Conservation (phyloP, 2,888 invertebrate genomes). For the Leistus spinibarbis region DNA sequence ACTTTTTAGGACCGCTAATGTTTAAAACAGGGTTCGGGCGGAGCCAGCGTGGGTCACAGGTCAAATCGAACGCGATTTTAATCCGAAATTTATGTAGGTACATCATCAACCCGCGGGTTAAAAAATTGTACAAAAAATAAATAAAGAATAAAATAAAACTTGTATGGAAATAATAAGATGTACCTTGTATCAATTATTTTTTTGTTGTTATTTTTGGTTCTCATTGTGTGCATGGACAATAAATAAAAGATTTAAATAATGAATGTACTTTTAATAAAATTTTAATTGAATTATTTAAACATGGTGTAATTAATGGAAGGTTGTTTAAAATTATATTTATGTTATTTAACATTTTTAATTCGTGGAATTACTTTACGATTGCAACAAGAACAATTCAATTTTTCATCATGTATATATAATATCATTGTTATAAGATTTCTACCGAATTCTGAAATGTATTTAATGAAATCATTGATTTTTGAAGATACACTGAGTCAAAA, state of each 20-base stretch:
- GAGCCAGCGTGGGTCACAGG: background rate
- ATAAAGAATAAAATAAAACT: too few species aligned
- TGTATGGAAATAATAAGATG: background rate
- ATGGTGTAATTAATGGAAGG: background rate
- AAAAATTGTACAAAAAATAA: background rate
- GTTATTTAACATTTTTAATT: background rate
- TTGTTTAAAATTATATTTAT: background rate
- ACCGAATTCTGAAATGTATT: too few species aligned
- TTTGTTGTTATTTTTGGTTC: background rate
- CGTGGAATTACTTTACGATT: too few species aligned
- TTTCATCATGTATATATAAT: too few species aligned
- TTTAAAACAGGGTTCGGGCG: constrained; percentile 1
- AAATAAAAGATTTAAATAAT: background rate
- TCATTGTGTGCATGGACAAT: background rate
- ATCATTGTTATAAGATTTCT: too few species aligned
- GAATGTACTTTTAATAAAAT: background rate
- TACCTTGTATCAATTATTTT: background rate
- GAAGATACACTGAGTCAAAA: too few species aligned
- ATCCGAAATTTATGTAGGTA: constrained; percentile 4
- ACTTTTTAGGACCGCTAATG: background rate
- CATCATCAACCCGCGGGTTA: background rate
- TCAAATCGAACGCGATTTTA: background rate
- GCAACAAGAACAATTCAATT: too few species aligned
- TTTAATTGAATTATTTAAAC: background rate
- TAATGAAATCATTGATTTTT: too few species aligned